phyloP scores from a whole-genome alignment of 2,113 vertebrate species.

The Rhea americana region DNA sequence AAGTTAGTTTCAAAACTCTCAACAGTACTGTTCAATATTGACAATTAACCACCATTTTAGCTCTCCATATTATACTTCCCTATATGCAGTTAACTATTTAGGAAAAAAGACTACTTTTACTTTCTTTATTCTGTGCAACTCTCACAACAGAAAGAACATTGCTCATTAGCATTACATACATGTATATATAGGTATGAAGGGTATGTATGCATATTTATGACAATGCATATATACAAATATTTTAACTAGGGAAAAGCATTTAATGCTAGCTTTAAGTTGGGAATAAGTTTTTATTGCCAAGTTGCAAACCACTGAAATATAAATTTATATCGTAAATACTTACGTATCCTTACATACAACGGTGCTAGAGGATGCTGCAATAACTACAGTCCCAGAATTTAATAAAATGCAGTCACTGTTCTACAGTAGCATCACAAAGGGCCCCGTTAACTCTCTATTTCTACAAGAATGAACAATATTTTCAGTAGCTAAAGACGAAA shows the following conservation, averaged over 20 bases:
- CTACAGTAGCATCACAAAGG: constrained; percentile 47
- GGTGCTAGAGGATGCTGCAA: neutral
- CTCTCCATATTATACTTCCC: neutral
- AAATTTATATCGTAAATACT: constrained; percentile 52
- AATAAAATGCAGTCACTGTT: constrained; percentile 37
- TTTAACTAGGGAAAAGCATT: constrained; percentile 16
- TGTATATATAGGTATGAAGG: neutral
- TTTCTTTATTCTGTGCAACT: neutral
- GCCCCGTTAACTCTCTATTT: constrained; percentile 38
- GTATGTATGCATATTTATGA: neutral
- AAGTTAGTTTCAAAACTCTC: neutral
- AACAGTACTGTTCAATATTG: neutral
- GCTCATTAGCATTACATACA: neutral
- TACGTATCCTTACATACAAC: constrained; percentile 41
- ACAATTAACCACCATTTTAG: neutral
- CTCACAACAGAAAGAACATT: neutral
- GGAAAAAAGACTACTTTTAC: neutral
- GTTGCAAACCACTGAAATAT: constrained; percentile 44
- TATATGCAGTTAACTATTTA: neutral
- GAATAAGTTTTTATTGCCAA: constrained; percentile 29
- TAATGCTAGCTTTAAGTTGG: constrained; percentile 31
- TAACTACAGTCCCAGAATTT: constrained; percentile 28
- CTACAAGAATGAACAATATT: constrained; percentile 29
- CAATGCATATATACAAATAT: neutral
- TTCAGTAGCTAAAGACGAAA: constrained; percentile 6